Conservation (phyloP, 2,113 vertebrate genomes). For the Thunnus thynnus region DNA sequence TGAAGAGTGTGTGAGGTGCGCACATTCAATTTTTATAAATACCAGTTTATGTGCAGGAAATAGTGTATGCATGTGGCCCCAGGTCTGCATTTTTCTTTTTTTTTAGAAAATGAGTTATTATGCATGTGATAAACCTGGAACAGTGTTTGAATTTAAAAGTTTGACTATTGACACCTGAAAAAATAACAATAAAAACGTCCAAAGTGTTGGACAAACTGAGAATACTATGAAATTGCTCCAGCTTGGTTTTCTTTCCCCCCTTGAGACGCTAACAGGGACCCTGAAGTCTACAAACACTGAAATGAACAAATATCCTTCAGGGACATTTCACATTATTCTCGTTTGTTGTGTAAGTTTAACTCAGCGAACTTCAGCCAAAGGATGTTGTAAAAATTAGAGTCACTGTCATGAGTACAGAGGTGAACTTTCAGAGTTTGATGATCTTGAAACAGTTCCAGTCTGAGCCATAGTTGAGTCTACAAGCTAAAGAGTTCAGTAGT, state of each 20-base stretch:
- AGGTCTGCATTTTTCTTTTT: slow-evolving; percentile 15
- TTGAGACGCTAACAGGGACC: no score
- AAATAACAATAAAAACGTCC: slow-evolving; percentile 56
- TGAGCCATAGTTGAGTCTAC: background rate
- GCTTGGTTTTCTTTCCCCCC: background rate
- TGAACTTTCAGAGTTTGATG: background rate
- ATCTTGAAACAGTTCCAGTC: background rate
- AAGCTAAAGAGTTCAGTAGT: background rate
- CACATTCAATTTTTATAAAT: no score
- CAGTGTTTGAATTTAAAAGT: slow-evolving; percentile 25
- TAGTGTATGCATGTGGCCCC: no score
- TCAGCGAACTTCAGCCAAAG: background rate
- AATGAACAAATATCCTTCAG: background rate
- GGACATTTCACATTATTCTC: background rate
- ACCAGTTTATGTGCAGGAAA: no score
- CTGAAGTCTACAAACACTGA: background rate
- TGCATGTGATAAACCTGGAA: slow-evolving; percentile 48
- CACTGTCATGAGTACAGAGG: background rate
- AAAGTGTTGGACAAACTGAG: slow-evolving; percentile 19
- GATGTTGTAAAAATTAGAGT: background rate
- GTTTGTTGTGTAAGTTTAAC: background rate
- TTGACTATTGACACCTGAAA: slow-evolving; percentile 41
- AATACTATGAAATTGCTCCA: background rate
- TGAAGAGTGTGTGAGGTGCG: no score
- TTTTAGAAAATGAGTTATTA: slow-evolving; percentile 36